phyloP scores from a whole-genome alignment of 1,140 invertebrate genomes.

The Mylabris phalerata region DNA sequence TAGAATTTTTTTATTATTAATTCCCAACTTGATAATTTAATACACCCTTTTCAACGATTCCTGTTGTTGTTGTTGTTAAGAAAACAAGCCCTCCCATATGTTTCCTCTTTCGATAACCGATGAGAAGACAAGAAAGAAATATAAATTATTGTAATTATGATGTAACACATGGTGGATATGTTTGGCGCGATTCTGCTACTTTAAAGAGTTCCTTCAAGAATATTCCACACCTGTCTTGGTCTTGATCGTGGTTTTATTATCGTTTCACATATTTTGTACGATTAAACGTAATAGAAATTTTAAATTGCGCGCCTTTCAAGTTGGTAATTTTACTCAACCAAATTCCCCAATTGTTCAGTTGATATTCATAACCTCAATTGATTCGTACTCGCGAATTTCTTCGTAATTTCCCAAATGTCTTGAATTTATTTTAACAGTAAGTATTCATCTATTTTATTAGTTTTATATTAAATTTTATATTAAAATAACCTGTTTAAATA shows the following conservation, averaged over 20 bases:
- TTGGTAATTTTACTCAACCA: too few species aligned
- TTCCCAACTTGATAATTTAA: constrained; percentile 15
- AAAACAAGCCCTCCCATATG: constrained; percentile 30
- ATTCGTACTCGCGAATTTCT: too few species aligned
- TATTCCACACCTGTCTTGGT: constrained; percentile 21
- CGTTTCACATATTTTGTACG: too few species aligned
- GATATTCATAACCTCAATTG: too few species aligned
- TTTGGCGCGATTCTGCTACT: constrained; percentile 21
- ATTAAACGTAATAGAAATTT: too few species aligned
- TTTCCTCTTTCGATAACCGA: constrained; percentile 17
- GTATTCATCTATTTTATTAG: too few species aligned
- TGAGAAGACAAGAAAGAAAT: constrained; percentile 14
- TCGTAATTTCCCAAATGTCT: too few species aligned
- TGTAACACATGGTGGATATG: constrained; percentile 32
- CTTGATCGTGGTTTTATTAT: neutral
- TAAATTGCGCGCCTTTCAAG: too few species aligned
- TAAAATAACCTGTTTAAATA: too few species aligned
- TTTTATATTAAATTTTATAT: too few species aligned
- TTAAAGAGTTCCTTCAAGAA: constrained; percentile 2
- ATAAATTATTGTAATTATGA: constrained; percentile 37
- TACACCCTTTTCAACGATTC: constrained; percentile 29
- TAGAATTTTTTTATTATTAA: neutral
- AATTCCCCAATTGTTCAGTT: too few species aligned
- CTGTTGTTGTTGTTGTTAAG: constrained; percentile 21
- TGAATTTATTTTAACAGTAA: too few species aligned